These are phyloP conservation scores for Epinephelus lanceolatus DNA, from an alignment of 2,113 vertebrate genomes.

Conservation along the genomic window DNA sequence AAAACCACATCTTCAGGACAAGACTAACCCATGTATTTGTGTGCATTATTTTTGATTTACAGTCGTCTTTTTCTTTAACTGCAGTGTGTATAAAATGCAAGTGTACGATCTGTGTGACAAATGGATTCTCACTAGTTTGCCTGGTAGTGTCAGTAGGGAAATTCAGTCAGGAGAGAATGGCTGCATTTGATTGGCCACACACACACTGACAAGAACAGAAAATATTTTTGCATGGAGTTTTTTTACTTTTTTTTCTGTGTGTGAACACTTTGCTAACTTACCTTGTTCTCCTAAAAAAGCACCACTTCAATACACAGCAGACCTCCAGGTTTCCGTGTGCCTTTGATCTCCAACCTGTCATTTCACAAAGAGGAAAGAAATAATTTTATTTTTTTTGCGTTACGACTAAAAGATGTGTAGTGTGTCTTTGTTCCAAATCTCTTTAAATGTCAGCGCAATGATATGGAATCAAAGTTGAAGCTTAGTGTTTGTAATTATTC, in stretches of 20 bases:
- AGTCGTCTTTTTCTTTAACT: background rate
- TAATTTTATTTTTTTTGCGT: conserved; percentile 58
- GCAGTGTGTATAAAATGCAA: background rate
- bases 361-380: conserved; percentile 62
- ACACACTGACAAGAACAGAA: conserved; percentile 25
- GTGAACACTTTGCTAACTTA: conserved; percentile 63
- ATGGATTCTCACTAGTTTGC: conserved; percentile 1
- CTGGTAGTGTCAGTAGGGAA: conserved; percentile 35
- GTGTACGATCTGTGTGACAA: background rate
- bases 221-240: conserved; percentile 33
- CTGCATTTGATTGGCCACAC: conserved; percentile 35
- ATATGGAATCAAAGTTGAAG: conserved; percentile 79
- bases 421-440: conserved; percentile 76
- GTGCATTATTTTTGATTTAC: conserved; percentile 1
- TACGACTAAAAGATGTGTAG: conserved; percentile 71
- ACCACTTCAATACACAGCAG: conserved; percentile 49
- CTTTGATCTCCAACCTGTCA: conserved; percentile 74
- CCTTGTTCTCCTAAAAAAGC: conserved; percentile 40
- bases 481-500: conserved; percentile 80
- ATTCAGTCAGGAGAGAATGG: conserved; percentile 24
- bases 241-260: conserved; percentile 20
- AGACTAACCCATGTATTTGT: background rate
- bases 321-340: conserved; percentile 60
- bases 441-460: conserved; percentile 77
- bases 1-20: background rate